Base-by-base conservation (phyloP, 2,797 vertebrate species). In the Oreortyx pictus region DNA sequence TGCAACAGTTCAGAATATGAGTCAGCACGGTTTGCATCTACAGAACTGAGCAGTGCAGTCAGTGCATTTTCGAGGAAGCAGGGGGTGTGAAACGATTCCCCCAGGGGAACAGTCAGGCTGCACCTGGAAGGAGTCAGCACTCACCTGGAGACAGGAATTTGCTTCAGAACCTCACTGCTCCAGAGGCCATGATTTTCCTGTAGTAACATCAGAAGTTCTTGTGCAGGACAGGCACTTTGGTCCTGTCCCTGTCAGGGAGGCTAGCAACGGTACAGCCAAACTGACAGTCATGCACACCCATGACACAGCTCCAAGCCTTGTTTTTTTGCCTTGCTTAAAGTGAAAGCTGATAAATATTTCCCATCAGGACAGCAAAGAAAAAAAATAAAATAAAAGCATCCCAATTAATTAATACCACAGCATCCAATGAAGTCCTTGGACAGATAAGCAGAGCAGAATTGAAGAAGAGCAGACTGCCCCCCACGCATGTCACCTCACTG, bases 101-200 rank as follows among this genome's bases (percentile, higher is more conserved):
- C 23, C 78, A 35, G 72, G 83, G 90, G 73, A 88, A 82, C 44
- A 81, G 83, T 54, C 65, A 85, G 52, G 61, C 88, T 24, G 0
- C 77, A 90, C 72, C 86, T 74, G 84, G 72, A 44, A 80, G 75
- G 65, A 95, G 54, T 46, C 64, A 84, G 77, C n/a, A 37, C 73
- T 94, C 83, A 94, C 91, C 90, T 90, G 88, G 76, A 96, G 90
- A 90, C 65, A 95, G 84, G 59, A 91, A 87, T 92, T 92, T 79
- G 80, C 24, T 56, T 77, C 78, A 72, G 22, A 89, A 75, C 61
- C 77, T 88, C 47, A 65, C 14, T 82, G 25, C 11, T 62, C 43
- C 82, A 87, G 82, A 71, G 41, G 3, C 23, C 35, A 29, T 11
- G 7, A n/a, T 57, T 65, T 61, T 74, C 33, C 64, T 47, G 10